These are phyloP conservation scores for Neuroterus valhalla DNA, from an alignment of 1,140 invertebrate genomes.

Conservation along the genomic window DNA sequence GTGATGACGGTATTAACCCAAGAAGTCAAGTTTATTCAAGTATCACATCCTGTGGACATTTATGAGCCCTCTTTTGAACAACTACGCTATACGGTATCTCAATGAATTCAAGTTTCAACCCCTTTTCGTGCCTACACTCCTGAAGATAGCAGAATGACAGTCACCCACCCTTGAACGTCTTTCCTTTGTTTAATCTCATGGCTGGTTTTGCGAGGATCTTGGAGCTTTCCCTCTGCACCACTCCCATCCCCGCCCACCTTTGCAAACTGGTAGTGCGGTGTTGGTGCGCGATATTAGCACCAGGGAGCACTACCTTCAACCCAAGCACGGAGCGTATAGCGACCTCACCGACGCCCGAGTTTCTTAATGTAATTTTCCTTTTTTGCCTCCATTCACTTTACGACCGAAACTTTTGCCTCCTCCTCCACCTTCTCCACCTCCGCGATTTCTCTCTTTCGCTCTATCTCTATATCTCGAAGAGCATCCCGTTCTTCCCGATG, in stretches of 20 bases:
- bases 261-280: conserved; percentile 54
- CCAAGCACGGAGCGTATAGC: too few species aligned
- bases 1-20: too few species aligned
- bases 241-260: conserved; percentile 35
- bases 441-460: conserved; percentile 5
- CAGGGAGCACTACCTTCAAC: conserved; percentile 58
- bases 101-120: too few species aligned
- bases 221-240: conserved; percentile 34
- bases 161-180: conserved; percentile 21
- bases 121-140: too few species aligned
- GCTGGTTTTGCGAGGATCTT: conserved; percentile 45
- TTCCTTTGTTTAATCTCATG: conserved; percentile 69
- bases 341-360: conserved; percentile 65
- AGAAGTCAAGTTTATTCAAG: too few species aligned
- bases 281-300: conserved; percentile 59
- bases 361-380: conserved; percentile 74
- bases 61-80: not conserved
- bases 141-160: not conserved
- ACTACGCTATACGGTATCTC: too few species aligned
- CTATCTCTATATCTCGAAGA: not conserved
- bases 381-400: conserved; percentile 71
- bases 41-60: too few species aligned
- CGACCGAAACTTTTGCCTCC: conserved; percentile 69
- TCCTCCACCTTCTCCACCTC: conserved; percentile 41
- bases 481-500: too few species aligned